These are phyloP conservation scores for Drosophila bunnanda DNA, from an alignment of 2,888 invertebrate species.

Conservation along the genomic window DNA sequence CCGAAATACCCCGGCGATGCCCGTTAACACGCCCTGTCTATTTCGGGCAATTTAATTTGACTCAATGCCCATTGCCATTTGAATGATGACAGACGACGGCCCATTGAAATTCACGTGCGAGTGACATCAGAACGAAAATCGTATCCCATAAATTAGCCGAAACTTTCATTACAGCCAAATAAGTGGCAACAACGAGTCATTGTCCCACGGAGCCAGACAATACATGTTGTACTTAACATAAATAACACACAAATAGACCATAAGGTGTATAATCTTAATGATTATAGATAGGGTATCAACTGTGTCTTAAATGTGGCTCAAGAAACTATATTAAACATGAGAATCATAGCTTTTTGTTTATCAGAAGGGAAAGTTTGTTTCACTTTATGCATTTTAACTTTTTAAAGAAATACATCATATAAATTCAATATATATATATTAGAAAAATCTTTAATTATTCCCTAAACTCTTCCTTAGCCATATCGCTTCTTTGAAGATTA, in stretches of 20 bases:
- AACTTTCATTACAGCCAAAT: slow-evolving; percentile 15
- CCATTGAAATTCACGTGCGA: slow-evolving; percentile 36
- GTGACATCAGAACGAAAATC: slow-evolving; percentile 28
- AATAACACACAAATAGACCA: not conserved
- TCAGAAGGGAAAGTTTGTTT: not conserved
- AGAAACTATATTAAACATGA: not conserved
- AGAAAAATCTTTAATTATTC: not conserved
- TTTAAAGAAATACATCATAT: too few relatives aligned
- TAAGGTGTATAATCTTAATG: not conserved
- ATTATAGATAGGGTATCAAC: not conserved
- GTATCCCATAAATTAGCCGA: slow-evolving; percentile 34
- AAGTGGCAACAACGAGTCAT: not conserved
- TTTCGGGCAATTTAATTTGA: slow-evolving; percentile 46
- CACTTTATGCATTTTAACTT: too few relatives aligned
- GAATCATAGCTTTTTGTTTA: not conserved
- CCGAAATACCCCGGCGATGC: slow-evolving; percentile 30
- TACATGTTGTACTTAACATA: not conserved
- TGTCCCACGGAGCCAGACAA: not conserved
- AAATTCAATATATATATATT: too few relatives aligned
- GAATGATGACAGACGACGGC: slow-evolving; percentile 47
- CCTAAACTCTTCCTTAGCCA: not conserved
- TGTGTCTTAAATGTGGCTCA: not conserved
- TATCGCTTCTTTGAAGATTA: slow-evolving; percentile 9
- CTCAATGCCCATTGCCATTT: slow-evolving; percentile 49
- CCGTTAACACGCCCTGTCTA: slow-evolving; percentile 40